phyloP scores from a whole-genome alignment of 2,797 vertebrate species.

The Melanotaenia parkinsoni region DNA sequence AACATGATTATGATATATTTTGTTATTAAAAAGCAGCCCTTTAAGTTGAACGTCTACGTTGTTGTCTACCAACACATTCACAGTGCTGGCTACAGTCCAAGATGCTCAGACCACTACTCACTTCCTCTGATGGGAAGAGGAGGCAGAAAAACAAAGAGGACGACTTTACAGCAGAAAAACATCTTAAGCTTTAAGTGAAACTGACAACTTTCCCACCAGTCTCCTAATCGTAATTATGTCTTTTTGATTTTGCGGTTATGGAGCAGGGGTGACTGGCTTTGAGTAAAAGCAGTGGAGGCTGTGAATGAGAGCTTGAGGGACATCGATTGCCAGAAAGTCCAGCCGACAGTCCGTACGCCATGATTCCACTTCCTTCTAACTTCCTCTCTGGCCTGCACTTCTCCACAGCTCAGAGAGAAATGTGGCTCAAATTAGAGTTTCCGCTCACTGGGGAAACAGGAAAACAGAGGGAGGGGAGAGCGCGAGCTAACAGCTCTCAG shows the following conservation, averaged over 20 bases:
- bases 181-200: conserved; percentile 8
- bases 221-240: conserved; percentile 24
- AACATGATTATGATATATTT: background rate
- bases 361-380: conserved; percentile 81
- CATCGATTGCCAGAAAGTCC: conserved; percentile 54
- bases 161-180: conserved; percentile 15
- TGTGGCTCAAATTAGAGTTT: conserved; percentile 86
- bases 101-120: conserved; percentile 50
- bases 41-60: background rate
- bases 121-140: conserved; percentile 56
- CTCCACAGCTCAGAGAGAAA: conserved; percentile 75
- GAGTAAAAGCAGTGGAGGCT: conserved; percentile 29
- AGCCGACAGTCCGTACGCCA: conserved; percentile 67
- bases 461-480: conserved; percentile 70
- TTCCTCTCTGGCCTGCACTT: conserved; percentile 72
- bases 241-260: conserved; percentile 21
- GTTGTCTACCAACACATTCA: conserved; percentile 22
- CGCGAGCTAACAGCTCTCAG: conserved; percentile 47
- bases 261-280: background rate
- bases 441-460: conserved; percentile 78
- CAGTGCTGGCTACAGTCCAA: conserved; percentile 29
- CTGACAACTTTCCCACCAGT: conserved; percentile 8
- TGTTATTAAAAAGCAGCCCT: background rate
- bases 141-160: conserved; percentile 36
- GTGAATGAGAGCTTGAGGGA: conserved; percentile 26